Evolutionary conservation across 2,797 vertebrate genomes (phyloP).

Genomic region (Coracias cyanogaster): DNA sequence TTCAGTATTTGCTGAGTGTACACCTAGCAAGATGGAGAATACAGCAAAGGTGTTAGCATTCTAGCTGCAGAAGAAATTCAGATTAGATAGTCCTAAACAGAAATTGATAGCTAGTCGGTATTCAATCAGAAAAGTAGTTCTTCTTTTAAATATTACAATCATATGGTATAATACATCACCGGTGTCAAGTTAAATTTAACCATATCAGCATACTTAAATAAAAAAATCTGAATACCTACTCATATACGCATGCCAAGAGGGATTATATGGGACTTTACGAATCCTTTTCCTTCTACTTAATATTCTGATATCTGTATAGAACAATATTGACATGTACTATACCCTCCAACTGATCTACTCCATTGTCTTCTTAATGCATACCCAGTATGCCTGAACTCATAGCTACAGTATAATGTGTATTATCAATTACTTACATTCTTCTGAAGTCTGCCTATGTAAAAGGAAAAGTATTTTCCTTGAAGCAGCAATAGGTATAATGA

Average conservation of each 20-base stretch:
- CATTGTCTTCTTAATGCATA: conserved; percentile 35
- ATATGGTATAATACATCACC: conserved; percentile 20
- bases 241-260: conserved; percentile 20
- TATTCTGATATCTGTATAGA: conserved; percentile 48
- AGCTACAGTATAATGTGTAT: neutral
- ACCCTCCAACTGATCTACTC: conserved; percentile 37
- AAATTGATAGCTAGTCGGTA: conserved; percentile 40
- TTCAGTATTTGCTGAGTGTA: neutral
- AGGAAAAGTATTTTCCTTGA: neutral
- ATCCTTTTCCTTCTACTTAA: conserved; percentile 52
- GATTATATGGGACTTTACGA: conserved; percentile 36
- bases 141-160: conserved; percentile 57
- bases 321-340: conserved; percentile 20
- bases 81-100: conserved; percentile 17
- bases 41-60: conserved; percentile 7
- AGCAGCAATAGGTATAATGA: neutral
- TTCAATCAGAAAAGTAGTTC: conserved; percentile 56
- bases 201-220: conserved; percentile 28
- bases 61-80: conserved; percentile 37
- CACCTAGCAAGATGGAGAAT: neutral
- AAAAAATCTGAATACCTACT: conserved; percentile 10
- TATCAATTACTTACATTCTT: neutral
- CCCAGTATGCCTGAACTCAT: neutral
- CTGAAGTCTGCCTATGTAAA: neutral
- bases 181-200: conserved; percentile 67